These are phyloP conservation scores for Eulemur albifrons DNA, from an alignment of 2,797 vertebrate genomes.

Conservation along the genomic window DNA sequence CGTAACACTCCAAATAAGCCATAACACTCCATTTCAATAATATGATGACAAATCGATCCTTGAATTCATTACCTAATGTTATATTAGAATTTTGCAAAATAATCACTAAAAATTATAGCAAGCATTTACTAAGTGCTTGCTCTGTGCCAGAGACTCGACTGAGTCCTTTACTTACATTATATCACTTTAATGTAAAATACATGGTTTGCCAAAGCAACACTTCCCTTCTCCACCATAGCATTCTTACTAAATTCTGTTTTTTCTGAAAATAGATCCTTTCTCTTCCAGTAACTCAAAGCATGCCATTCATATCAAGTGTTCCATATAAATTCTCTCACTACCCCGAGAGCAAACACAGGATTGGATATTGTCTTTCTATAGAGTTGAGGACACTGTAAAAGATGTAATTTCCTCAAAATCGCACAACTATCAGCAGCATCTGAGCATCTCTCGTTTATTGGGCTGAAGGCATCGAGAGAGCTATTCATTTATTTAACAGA, in stretches of 20 bases:
- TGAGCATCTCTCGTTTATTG: background rate
- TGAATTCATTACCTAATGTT: background rate
- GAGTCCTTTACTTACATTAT: background rate
- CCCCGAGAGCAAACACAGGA: background rate
- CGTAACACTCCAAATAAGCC: background rate
- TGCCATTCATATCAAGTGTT: background rate
- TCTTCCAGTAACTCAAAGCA: constrained; percentile 22
- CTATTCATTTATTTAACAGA: background rate
- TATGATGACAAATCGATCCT: background rate
- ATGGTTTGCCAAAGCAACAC: background rate
- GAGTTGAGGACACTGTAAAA: background rate
- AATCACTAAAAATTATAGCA: background rate
- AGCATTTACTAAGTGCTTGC: background rate
- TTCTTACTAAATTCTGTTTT: constrained; percentile 12
- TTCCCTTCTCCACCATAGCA: background rate
- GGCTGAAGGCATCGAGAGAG: background rate
- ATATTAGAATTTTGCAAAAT: constrained; percentile 41
- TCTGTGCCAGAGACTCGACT: background rate
- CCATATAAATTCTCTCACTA: background rate
- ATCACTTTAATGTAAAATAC: background rate
- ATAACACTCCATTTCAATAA: background rate
- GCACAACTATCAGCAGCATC: background rate
- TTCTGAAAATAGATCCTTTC: constrained; percentile 2
- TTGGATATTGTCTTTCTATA: background rate
- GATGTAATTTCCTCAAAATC: background rate